phyloP scores from a whole-genome alignment of 2,113 vertebrate genomes.

The Bucco capensis region DNA sequence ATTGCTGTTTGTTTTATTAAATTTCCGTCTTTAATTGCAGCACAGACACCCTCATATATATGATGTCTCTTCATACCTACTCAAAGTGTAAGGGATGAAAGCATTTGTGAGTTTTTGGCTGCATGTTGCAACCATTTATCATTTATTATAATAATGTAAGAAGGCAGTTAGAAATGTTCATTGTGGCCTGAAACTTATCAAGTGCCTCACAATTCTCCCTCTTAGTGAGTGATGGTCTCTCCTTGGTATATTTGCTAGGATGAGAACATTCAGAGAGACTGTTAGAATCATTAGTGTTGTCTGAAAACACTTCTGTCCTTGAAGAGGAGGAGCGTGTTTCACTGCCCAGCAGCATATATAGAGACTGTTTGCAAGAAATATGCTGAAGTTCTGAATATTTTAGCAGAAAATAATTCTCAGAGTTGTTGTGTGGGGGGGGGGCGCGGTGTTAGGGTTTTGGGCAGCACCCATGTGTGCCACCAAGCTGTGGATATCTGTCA shows the following conservation, averaged over 20 bases:
- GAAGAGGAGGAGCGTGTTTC: not conserved
- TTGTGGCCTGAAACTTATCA: not conserved
- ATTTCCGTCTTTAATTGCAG: not conserved
- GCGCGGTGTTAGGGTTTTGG: not conserved
- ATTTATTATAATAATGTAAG: not conserved
- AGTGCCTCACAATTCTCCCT: not conserved
- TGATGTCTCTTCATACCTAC: not conserved
- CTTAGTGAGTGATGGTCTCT: not conserved
- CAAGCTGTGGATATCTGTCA: not conserved
- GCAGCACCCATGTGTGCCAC: not conserved
- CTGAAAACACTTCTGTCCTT: not conserved
- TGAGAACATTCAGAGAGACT: not conserved
- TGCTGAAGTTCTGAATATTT: not conserved
- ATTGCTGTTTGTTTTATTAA: not conserved
- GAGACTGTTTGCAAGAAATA: not conserved
- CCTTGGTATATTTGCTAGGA: fast-evolving
- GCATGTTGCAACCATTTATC: not conserved
- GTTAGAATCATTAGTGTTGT: not conserved
- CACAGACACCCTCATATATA: not conserved
- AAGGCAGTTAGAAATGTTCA: not conserved
- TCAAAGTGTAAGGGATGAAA: not conserved
- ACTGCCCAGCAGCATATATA: not conserved
- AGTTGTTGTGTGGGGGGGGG: not conserved
- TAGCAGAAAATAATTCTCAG: not conserved
- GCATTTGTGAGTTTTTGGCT: not conserved